Evolutionary conservation across 2,888 invertebrate species (phyloP).

Genomic region (Pherbina coryleti): DNA sequence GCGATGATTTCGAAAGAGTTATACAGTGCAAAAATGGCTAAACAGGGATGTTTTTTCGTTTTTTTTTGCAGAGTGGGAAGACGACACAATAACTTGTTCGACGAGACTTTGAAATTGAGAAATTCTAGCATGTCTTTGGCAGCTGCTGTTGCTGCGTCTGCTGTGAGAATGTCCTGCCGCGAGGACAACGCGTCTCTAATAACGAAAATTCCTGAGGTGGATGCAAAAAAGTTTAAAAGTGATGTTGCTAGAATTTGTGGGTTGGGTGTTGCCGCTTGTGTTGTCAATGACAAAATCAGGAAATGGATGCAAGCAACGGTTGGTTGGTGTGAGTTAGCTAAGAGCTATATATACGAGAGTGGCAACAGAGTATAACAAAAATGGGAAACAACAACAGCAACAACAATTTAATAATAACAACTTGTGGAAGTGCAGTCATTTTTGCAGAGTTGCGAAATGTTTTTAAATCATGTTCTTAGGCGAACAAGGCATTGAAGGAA

Average conservation of each 20-base stretch:
- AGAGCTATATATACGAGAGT: background rate
- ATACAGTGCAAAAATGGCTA: no score
- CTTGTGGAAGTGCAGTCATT: background rate
- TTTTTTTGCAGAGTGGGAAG: no score
- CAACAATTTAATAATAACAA: background rate
- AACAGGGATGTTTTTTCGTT: no score
- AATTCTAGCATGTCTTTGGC: slow-evolving; percentile 6
- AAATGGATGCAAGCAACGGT: background rate
- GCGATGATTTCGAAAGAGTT: no score
- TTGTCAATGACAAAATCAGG: background rate
- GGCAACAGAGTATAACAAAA: background rate
- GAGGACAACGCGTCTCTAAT: slow-evolving; percentile 2
- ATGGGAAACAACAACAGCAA: background rate
- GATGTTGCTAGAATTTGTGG: background rate
- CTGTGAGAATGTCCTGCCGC: slow-evolving; percentile 1
- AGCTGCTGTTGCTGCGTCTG: slow-evolving; percentile 5
- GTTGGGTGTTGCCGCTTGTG: background rate
- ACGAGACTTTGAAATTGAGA: slow-evolving; percentile 17
- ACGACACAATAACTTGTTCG: background rate
- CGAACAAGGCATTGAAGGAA: no score
- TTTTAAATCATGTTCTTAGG: background rate
- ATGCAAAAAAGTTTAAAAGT: background rate
- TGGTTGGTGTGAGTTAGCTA: no score
- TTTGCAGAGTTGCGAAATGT: slow-evolving; percentile 6
- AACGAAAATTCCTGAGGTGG: slow-evolving; percentile 5